Conservation (phyloP, 1,140 invertebrate species). For the Periplaneta americana region DNA sequence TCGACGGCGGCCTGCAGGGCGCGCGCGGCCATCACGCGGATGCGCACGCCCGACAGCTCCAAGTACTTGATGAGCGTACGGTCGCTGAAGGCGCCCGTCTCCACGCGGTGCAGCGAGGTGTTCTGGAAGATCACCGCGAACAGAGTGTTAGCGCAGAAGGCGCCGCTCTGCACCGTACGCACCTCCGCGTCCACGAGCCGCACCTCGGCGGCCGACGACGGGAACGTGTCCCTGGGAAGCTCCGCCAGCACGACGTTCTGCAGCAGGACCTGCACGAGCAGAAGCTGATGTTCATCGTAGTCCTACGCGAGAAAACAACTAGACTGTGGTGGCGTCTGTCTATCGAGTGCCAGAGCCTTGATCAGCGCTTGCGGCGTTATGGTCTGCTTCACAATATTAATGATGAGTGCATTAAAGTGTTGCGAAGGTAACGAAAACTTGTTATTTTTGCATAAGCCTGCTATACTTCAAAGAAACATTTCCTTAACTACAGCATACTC, state of each 20-base stretch:
- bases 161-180: slow-evolving; percentile 46
- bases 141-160: slow-evolving; percentile 59
- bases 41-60: slow-evolving; percentile 50
- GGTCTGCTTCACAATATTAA: too few species aligned
- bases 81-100: slow-evolving; percentile 56
- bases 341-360: too few species aligned
- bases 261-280: slow-evolving; percentile 52
- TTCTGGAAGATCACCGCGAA: slow-evolving; percentile 53
- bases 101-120: slow-evolving; percentile 50
- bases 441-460: too few species aligned
- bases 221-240: slow-evolving; percentile 54
- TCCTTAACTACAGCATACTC: too few species aligned
- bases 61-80: slow-evolving; percentile 54
- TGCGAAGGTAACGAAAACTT: too few species aligned
- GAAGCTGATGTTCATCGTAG: background rate
- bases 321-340: too few species aligned
- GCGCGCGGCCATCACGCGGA: slow-evolving; percentile 46
- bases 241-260: slow-evolving; percentile 51
- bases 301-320: background rate
- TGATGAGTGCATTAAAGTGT: too few species aligned
- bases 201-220: slow-evolving; percentile 54
- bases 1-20: slow-evolving; percentile 57
- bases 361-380: too few species aligned
- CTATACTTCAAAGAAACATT: too few species aligned
- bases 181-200: slow-evolving; percentile 50